These are phyloP conservation scores for Etheostoma spectabile DNA, from an alignment of 2,113 vertebrate genomes.

Conservation along the genomic window DNA sequence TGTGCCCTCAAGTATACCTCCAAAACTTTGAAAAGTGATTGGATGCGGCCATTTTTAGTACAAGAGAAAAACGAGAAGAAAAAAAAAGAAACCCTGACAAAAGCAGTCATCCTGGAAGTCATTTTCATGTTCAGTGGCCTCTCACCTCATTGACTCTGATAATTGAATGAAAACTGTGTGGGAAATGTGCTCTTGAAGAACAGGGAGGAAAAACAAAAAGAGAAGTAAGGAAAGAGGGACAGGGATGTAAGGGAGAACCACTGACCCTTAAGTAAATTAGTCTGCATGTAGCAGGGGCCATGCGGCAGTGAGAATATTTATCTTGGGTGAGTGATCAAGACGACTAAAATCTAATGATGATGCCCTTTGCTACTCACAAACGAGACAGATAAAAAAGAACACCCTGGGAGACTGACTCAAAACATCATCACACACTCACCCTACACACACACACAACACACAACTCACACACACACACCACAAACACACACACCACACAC, in stretches of 20 bases:
- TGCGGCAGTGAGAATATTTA: slow-evolving; percentile 78
- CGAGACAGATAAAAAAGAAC: no score
- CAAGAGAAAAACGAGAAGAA: not conserved
- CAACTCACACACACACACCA: no score
- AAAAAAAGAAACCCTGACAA: not conserved
- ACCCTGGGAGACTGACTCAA: no score
- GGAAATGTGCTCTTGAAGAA: slow-evolving; percentile 45
- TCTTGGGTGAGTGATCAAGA: slow-evolving; percentile 74
- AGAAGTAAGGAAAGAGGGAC: no score
- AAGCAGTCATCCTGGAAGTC: slow-evolving; percentile 4
- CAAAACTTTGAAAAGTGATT: not conserved
- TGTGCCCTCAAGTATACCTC: not conserved
- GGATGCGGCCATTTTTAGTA: not conserved
- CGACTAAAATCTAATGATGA: slow-evolving; percentile 78
- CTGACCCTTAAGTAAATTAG: no score
- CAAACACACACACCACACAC: no score
- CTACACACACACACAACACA: no score
- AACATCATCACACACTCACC: no score
- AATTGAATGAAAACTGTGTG: slow-evolving; percentile 54
- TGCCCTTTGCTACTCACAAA: slow-evolving; percentile 77
- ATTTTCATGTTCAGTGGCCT: slow-evolving; percentile 11
- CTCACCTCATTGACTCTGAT: slow-evolving; percentile 39
- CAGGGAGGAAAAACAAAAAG: slow-evolving; percentile 2
- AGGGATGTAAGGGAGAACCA: no score
- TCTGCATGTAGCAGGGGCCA: slow-evolving; percentile 68